Conservation (phyloP, 2,797 vertebrate genomes). For the Micropoecilia bifurca region DNA sequence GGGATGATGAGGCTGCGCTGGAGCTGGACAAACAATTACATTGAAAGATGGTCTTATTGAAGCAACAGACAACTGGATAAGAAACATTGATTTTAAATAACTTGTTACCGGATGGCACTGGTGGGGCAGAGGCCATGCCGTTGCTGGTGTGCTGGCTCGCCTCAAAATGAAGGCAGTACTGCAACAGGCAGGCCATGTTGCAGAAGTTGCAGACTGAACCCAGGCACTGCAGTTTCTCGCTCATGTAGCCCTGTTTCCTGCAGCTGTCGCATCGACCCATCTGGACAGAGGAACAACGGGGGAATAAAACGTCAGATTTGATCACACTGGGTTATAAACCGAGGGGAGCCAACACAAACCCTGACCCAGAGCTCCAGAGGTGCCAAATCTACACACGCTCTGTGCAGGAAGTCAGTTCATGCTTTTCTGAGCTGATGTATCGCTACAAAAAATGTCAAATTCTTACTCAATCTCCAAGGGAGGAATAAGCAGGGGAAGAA, state of each 20-base stretch:
- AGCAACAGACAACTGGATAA: not conserved
- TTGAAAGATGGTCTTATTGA: not conserved
- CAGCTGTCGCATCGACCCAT: conserved; percentile 96
- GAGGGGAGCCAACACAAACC: not conserved
- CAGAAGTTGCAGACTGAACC: conserved; percentile 96
- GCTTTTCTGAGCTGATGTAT: not conserved
- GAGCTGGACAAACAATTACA: conserved; percentile 52
- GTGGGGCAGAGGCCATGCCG: conserved; percentile 60
- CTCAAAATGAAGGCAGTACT: conserved; percentile 87
- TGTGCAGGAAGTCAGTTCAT: not conserved
- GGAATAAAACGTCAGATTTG: not conserved
- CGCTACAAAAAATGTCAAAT: not conserved
- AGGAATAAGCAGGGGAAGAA: not conserved
- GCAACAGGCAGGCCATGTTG: conserved; percentile 90
- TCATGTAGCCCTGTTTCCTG: conserved; percentile 92
- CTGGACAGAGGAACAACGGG: conserved; percentile 65
- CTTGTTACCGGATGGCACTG: conserved; percentile 58
- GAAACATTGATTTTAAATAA: not conserved
- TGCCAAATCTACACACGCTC: not conserved
- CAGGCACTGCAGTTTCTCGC: conserved; percentile 92
- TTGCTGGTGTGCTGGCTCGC: conserved; percentile 64
- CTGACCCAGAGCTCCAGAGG: not conserved
- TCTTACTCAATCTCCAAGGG: not conserved
- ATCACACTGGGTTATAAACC: not conserved
- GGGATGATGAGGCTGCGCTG: conserved; percentile 65